Conservation (phyloP, 1,140 invertebrate genomes). For the Batillaria attramentaria region DNA sequence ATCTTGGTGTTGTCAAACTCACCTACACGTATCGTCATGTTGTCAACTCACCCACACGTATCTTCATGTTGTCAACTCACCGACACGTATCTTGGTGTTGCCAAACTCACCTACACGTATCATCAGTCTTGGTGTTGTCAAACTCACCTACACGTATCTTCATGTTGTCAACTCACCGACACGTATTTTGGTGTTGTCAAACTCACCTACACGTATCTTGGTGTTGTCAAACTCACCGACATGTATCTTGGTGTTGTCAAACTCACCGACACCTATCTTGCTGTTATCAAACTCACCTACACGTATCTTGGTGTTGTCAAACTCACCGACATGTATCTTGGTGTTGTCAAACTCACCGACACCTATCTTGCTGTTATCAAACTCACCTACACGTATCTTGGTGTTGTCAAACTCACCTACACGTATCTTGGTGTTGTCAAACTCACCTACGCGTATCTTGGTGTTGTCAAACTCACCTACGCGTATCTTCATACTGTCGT, state of each 20-base stretch:
- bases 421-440: too few relatives aligned
- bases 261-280: constrained; percentile 7
- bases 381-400: background rate
- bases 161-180: constrained; percentile 77
- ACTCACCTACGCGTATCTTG: background rate
- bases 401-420: background rate
- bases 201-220: background rate
- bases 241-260: background rate
- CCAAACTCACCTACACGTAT: background rate
- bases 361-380: background rate
- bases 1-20: background rate
- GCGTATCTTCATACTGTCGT: constrained; percentile 89
- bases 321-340: background rate
- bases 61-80: background rate
- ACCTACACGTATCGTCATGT: background rate
- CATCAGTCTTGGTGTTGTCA: too few relatives aligned
- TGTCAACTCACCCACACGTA: background rate
- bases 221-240: background rate
- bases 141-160: background rate
- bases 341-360: background rate
- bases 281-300: constrained; percentile 5
- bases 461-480: constrained; percentile 77
- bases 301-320: background rate
- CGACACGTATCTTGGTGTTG: background rate
- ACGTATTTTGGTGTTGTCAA: constrained; percentile 87